Conservation (phyloP, 2,888 invertebrate genomes). For the Glyphotaelius pellucidus region DNA sequence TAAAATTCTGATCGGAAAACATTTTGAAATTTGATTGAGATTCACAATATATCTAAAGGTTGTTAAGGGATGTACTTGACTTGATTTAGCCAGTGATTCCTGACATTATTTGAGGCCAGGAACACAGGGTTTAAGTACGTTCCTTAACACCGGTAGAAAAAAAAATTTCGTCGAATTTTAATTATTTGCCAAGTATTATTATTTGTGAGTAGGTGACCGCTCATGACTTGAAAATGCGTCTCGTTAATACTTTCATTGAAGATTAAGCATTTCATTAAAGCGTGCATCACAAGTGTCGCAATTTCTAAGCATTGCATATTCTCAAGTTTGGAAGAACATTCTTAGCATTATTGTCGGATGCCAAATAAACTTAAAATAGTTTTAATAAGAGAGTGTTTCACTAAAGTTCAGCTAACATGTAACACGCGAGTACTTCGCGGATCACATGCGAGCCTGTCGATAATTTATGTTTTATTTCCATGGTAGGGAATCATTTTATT, state of each 20-base stretch:
- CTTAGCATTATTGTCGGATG: neutral
- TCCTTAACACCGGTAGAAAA: no score
- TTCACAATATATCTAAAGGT: no score
- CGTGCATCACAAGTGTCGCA: neutral
- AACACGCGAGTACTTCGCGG: neutral
- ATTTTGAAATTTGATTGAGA: no score
- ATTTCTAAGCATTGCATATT: neutral
- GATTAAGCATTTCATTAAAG: neutral
- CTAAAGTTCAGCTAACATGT: neutral
- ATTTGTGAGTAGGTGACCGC: no score
- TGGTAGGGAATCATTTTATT: neutral
- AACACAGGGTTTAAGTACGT: no score
- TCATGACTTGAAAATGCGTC: neutral
- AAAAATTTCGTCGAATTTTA: no score
- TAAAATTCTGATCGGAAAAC: no score
- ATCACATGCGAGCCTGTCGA: neutral
- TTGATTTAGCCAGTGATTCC: no score
- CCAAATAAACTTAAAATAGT: neutral
- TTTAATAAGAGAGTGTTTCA: neutral
- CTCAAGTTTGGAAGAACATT: neutral
- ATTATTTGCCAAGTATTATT: no score
- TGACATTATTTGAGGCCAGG: no score
- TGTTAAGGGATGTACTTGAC: no score
- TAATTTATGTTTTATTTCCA: neutral
- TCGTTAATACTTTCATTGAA: neutral